These are phyloP conservation scores for Muricea muricata DNA, from an alignment of 92 coral and sea anemone species.

Conservation along the genomic window DNA sequence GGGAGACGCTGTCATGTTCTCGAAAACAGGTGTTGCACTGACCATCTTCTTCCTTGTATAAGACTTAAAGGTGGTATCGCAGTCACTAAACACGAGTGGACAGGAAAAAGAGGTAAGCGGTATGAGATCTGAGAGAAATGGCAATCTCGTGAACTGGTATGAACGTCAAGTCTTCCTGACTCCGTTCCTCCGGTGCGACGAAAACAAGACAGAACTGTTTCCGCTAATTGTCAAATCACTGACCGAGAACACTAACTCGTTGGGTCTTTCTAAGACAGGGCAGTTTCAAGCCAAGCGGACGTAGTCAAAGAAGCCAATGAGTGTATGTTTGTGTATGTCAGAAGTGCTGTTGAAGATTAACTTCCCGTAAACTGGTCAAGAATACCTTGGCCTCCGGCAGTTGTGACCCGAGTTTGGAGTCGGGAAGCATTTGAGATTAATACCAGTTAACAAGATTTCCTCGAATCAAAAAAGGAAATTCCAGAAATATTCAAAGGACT, in stretches of 20 bases:
- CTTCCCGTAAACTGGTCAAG: neutral
- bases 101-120: no score
- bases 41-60: no score
- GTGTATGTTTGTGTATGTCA: constrained; percentile 9
- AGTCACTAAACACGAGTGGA: no score
- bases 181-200: constrained; percentile 23
- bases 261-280: neutral
- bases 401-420: constrained; percentile 19
- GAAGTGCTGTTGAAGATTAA: neutral
- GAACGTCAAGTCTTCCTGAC: no score
- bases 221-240: neutral
- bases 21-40: no score
- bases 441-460: no score
- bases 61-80: no score
- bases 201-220: constrained; percentile 14
- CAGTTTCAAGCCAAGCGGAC: neutral
- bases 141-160: no score
- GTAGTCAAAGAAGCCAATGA: constrained; percentile 6
- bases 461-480: no score
- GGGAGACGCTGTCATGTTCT: no score
- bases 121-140: no score
- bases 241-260: neutral
- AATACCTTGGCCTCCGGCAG: neutral
- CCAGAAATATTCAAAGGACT: no score
- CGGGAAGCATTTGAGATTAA: constrained; percentile 3